Percentiles rank a stretch among this genome's conserved stretches.
Evolutionary conservation across 2,888 invertebrate genomes (phyloP).

Genomic region (Masnerella sp.): DNA sequence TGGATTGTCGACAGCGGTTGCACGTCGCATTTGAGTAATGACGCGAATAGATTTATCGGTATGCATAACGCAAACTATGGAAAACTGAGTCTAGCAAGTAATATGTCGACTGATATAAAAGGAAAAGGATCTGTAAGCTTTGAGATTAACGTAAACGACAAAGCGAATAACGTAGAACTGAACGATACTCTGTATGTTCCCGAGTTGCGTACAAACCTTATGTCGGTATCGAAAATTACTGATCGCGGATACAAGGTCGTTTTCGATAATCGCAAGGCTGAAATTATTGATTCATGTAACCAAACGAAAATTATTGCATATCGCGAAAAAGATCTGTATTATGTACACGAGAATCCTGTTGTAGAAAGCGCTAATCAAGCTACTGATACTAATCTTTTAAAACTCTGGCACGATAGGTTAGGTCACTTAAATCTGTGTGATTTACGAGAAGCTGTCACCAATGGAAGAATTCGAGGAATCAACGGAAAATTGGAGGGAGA

Average conservation of each 20-base stretch:
- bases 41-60: too few species aligned
- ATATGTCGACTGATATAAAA: too few species aligned
- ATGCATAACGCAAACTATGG: too few species aligned
- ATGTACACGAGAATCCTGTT: background rate
- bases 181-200: too few species aligned
- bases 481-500: background rate
- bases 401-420: too few species aligned
- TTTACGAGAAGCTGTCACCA: slow-evolving; percentile 21
- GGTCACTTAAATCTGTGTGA: slow-evolving; percentile 46
- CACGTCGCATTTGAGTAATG: too few species aligned
- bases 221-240: slow-evolving; percentile 55
- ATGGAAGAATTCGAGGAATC: slow-evolving; percentile 27
- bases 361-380: background rate
- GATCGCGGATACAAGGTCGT: slow-evolving; percentile 60
- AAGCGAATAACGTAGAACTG: too few species aligned
- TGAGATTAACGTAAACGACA: too few species aligned
- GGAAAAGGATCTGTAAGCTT: too few species aligned
- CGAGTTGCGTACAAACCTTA: slow-evolving; percentile 1
- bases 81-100: too few species aligned
- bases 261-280: slow-evolving; percentile 59
- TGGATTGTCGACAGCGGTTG: too few species aligned
- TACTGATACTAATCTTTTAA: too few species aligned
- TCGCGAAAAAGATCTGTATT: slow-evolving; percentile 1
- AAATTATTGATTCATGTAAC: slow-evolving; percentile 20
- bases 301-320: slow-evolving; percentile 4